Evolutionary conservation across 2,888 invertebrate genomes (phyloP).

Genomic region (Notocelia uddmanniana): DNA sequence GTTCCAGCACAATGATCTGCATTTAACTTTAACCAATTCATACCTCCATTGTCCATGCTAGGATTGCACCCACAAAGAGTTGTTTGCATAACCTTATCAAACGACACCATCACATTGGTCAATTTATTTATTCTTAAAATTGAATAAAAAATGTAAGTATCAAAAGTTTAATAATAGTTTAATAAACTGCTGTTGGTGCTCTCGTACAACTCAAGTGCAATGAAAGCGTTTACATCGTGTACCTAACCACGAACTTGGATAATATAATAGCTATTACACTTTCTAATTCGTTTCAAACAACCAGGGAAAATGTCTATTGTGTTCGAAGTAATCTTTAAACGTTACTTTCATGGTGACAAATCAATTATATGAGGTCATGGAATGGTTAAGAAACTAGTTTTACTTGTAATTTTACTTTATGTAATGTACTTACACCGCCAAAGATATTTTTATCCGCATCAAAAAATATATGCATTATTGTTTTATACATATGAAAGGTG

Average conservation of each 20-base stretch:
- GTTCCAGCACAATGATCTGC: constrained; percentile 73
- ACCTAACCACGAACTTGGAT: constrained; percentile 66
- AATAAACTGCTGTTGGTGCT: constrained; percentile 60
- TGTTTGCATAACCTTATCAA: constrained; percentile 75
- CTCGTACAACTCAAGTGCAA: constrained; percentile 67
- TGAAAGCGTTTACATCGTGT: constrained; percentile 72
- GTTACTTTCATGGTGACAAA: constrained; percentile 55
- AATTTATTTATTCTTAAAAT: constrained; percentile 25
- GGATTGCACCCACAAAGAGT: constrained; percentile 67
- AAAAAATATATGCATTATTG: neutral
- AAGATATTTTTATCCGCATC: neutral
- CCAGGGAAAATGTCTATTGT: constrained; percentile 59
- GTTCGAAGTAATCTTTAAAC: constrained; percentile 55
- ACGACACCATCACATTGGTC: constrained; percentile 62
- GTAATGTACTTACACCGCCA: neutral
- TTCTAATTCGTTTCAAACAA: constrained; percentile 72
- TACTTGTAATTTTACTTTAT: constrained; percentile 9
- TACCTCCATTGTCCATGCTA: constrained; percentile 72
- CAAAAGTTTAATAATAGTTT: constrained; percentile 42
- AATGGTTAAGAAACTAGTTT: neutral
- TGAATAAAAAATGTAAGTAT: constrained; percentile 23
- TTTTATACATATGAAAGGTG: too few relatives aligned
- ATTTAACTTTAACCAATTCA: constrained; percentile 74
- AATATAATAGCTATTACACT: constrained; percentile 67
- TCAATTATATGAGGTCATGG: constrained; percentile 32